Conservation (phyloP, 2,888 invertebrate genomes). For the Dastarcus helophoroides region DNA sequence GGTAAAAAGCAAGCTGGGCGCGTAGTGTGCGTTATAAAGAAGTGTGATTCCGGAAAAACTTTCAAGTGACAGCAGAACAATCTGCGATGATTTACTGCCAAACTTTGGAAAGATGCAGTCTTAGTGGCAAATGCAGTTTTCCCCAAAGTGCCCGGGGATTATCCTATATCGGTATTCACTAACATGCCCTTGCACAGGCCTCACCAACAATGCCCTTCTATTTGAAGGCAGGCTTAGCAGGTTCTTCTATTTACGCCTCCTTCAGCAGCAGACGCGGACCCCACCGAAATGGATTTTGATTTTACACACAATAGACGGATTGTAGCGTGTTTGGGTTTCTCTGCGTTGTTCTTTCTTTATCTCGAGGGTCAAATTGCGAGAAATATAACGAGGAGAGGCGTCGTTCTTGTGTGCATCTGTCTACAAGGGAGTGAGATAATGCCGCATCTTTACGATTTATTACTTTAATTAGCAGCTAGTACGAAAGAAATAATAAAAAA, state of each 20-base stretch:
- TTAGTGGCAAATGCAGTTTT: conserved; percentile 15
- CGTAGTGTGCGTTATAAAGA: conserved; percentile 2
- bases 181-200: conserved; percentile 25
- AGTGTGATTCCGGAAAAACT: conserved; percentile 18
- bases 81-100: conserved; percentile 23
- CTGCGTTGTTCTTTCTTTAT: conserved; percentile 23
- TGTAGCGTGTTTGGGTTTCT: conserved; percentile 24
- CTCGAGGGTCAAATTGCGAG: conserved; percentile 16
- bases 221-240: conserved; percentile 29
- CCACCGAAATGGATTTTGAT: conserved; percentile 36
- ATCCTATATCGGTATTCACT: conserved; percentile 34
- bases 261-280: conserved; percentile 19
- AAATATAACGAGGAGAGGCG: conserved; percentile 15
- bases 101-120: conserved; percentile 21
- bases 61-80: conserved; percentile 19
- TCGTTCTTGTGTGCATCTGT: neutral
- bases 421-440: conserved; percentile 16
- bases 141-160: conserved; percentile 26
- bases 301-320: conserved; percentile 27
- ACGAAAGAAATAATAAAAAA: too few relatives aligned
- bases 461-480: too few relatives aligned
- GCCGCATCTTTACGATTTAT: too few relatives aligned
- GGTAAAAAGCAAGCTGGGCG: neutral
- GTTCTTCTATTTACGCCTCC: conserved; percentile 23
- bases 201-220: conserved; percentile 23